Evolutionary conservation across 2,797 vertebrate genomes (phyloP).

Genomic region (Zalophus californianus): DNA sequence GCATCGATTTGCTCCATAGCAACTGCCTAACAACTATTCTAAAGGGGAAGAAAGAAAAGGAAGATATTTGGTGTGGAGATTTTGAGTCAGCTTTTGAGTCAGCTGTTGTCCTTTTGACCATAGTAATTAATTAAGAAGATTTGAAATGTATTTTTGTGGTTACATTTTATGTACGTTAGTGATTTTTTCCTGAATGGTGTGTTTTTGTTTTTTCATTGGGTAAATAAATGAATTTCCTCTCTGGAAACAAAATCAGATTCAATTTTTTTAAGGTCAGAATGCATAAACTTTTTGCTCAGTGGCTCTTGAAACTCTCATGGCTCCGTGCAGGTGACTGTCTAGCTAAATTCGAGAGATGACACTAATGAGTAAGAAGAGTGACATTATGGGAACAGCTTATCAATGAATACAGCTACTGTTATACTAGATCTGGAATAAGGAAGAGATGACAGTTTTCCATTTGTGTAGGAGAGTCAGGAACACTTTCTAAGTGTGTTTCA

Average conservation of each 20-base stretch:
- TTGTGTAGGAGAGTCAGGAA: background rate
- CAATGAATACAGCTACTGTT: background rate
- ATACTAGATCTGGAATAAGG: background rate
- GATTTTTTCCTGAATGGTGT: conserved; percentile 1
- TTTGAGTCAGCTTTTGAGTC: conserved; percentile 23
- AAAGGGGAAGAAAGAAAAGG: conserved; percentile 14
- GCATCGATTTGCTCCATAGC: conserved; percentile 20
- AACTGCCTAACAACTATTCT: conserved; percentile 53
- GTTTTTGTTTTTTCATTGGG: background rate
- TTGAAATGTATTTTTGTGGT: conserved; percentile 29
- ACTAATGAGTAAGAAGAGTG: background rate
- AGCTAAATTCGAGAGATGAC: background rate
- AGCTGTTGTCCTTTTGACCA: conserved; percentile 41
- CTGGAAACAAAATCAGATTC: background rate
- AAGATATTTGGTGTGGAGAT: background rate
- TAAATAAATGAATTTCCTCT: background rate
- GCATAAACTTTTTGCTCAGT: background rate
- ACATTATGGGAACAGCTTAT: background rate
- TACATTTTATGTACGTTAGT: conserved; percentile 45
- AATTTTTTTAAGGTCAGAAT: conserved; percentile 6
- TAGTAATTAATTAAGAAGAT: conserved; percentile 33
- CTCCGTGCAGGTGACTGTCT: background rate
- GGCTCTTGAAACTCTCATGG: background rate
- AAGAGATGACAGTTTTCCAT: background rate
- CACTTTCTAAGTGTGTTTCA: background rate